These are phyloP conservation scores for Tinea trinotella DNA, from an alignment of 2,888 invertebrate species.

Conservation along the genomic window DNA sequence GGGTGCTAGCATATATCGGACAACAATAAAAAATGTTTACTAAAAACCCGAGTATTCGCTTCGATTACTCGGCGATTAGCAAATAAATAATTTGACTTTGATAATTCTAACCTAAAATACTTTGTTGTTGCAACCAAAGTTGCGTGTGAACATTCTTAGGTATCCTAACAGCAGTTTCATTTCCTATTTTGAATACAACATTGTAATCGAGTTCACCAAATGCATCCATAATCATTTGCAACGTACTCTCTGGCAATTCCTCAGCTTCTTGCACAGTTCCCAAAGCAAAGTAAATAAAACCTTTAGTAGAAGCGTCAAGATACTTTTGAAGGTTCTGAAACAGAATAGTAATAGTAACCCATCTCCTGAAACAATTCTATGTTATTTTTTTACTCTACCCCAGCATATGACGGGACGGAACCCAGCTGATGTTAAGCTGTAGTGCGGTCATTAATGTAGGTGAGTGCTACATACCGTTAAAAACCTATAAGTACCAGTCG, in stretches of 20 bases:
- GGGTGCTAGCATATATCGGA: no score
- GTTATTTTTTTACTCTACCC: no score
- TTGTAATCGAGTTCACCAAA: slow-evolving; percentile 62
- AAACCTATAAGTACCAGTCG: no score
- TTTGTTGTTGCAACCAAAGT: slow-evolving; percentile 71
- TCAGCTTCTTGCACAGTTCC: slow-evolving; percentile 63
- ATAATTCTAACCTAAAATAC: slow-evolving; percentile 63
- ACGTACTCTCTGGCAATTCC: slow-evolving; percentile 42
- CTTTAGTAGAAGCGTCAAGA: slow-evolving; percentile 53
- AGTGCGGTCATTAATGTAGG: no score
- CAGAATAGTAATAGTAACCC: background rate
- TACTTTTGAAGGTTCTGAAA: slow-evolving; percentile 45
- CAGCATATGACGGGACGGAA: no score
- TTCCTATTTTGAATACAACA: slow-evolving; percentile 68
- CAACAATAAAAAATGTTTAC: no score
- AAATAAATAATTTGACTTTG: no score
- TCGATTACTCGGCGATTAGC: no score
- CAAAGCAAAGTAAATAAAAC: slow-evolving; percentile 63
- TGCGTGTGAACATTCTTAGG: slow-evolving; percentile 55
- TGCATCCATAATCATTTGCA: slow-evolving; percentile 51
- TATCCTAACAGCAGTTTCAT: slow-evolving; percentile 46
- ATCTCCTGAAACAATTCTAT: background rate
- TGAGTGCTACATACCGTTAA: no score
- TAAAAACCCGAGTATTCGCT: no score
- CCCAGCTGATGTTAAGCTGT: no score